Base-by-base conservation (phyloP, 1,140 invertebrate species). In the fruit fly (Drosophila melanogaster) region DNA sequence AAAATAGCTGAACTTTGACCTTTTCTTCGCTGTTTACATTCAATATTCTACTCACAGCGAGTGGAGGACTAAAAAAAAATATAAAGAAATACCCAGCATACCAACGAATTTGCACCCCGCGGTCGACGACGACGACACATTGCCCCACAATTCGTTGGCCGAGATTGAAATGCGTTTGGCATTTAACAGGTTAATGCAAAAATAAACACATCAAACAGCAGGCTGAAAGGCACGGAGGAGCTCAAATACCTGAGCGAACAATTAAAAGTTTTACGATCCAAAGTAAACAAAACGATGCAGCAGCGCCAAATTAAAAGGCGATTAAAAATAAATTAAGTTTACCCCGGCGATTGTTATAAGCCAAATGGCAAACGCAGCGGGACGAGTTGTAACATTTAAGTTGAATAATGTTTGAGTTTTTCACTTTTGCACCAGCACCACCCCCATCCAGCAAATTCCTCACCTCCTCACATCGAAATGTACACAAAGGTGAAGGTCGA, bases 241-340 rank as follows among this genome's bases (percentile, higher is more conserved):
- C 33, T 17, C 46, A 66, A 85, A 87, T 77, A 83, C 67, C 76
- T 89, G 64, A 19, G 40, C 51, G 46, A n/a, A 64, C 76, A 89
- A 87, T 89, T 89, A 80, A 89, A 89, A 87, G 65, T 84, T 87
- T 89, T 64, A 80, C 86, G 83, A 77, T 80, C 44, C 47, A 46
- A 69, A 78, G 61, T 66, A 89, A 89, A 87, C 84, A 87, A 62
- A 73, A 72, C 60, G 77, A 70, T 56, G 77, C 77, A 72, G 56
- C 73, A 15, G 50, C 66, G 49, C 60, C 64, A 66, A 89, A 89
- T 87, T 87, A 83, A 87, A 87, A 77, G 84, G 77, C 77, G 84
- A 87, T 87, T 87, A 89, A 87, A 87, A 87, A 87, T 87, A 87
- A 87, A 87, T 87, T 89, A 89, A 89, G 84, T 87, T 87, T 89